Base-by-base conservation (phyloP, 1,140 invertebrate species). In the Drosophila lini region DNA sequence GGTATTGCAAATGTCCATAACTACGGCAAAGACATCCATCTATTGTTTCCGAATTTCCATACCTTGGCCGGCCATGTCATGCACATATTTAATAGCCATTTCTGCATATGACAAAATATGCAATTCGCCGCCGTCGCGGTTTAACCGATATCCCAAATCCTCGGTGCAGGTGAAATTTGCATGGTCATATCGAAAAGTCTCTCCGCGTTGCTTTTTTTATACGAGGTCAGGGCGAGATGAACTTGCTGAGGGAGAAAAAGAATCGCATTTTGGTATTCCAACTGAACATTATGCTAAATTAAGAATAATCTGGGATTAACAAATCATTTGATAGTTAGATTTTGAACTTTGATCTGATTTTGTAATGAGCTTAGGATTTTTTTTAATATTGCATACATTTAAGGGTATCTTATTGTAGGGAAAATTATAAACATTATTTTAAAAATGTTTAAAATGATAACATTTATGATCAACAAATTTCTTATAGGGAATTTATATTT, bases 41-140 rank as follows among this genome's bases (percentile, higher is more conserved):
- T 75, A 78, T 80, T 78, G 63, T 74, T 61, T 47, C 15, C 15
- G 45, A n/a, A 57, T 63, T 65, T 69, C 67, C 81, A 83, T 86
- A 77, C 48, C 73, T 36, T 68, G 22, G 16, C 50, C 16, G 28
- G 28, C 71, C 71, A 82, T 88, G 67, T 56, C 83, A 88, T 88
- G 83, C 83, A 88, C 83, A 88, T 88, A 89, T 88, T 83, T 88
- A 88, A 88, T 88, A 78, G 84, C 48, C 73, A 77, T 82, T 82
- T 82, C 57, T 73, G 81, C 70, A 81, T 88, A 88, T 89, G 64
- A 88, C 80, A 89, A 83, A 83, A 88, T 88, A 83, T 88, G 80
- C 83, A 86, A 71, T 62, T 53, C 36, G 34, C 50, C 19, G 34
- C 45, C 19, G 53, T 34, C 53, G 15, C n/a, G 58, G 53, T 19